A percentile compares a stretch with the other conserved stretches of the same genome.
Evolutionary conservation across 1,140 invertebrate genomes (phyloP).

Genomic region (Drosophila orena): DNA sequence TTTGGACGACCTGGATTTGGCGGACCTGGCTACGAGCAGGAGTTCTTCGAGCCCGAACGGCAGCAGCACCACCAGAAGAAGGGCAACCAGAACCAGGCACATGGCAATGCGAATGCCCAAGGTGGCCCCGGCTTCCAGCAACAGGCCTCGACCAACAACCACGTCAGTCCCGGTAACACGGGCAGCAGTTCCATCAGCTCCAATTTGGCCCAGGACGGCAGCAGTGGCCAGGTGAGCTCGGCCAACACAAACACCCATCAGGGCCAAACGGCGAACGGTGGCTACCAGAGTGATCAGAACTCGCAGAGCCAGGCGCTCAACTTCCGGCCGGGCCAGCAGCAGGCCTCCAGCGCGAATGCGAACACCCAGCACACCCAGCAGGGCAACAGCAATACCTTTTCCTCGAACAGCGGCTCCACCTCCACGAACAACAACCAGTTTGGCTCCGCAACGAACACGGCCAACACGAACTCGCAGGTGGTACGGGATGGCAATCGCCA

Average conservation of each 20-base stretch:
- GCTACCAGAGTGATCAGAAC: slow-evolving; percentile 43
- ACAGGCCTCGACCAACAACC: slow-evolving; percentile 80
- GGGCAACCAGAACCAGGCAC: slow-evolving; percentile 34
- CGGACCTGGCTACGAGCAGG: slow-evolving; percentile 1
- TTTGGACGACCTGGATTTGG: slow-evolving; percentile 10
- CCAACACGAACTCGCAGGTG: slow-evolving; percentile 71
- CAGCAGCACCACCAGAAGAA: slow-evolving; percentile 31
- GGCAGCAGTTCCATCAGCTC: slow-evolving; percentile 78
- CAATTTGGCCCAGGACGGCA: slow-evolving; percentile 76
- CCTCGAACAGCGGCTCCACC: slow-evolving; percentile 67
- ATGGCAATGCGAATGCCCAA: slow-evolving; percentile 64
- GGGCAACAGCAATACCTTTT: slow-evolving; percentile 52
- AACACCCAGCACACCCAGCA: slow-evolving; percentile 57
- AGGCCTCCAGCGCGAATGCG: slow-evolving; percentile 73
- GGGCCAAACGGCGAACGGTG: slow-evolving; percentile 36
- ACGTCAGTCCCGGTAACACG: slow-evolving; percentile 49
- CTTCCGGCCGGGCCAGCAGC: slow-evolving; percentile 61
- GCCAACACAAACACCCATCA: slow-evolving; percentile 70
- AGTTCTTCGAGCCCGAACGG: slow-evolving; percentile 5
- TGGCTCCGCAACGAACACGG: slow-evolving; percentile 67
- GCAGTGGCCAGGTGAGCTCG: slow-evolving; percentile 76
- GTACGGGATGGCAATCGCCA: slow-evolving; percentile 49
- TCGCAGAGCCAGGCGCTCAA: slow-evolving; percentile 79
- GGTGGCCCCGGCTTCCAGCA: slow-evolving; percentile 68
- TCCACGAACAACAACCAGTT: slow-evolving; percentile 69